Conservation (phyloP, 35 echinoderm and acorn worm species). For the Ptychodera flava region DNA sequence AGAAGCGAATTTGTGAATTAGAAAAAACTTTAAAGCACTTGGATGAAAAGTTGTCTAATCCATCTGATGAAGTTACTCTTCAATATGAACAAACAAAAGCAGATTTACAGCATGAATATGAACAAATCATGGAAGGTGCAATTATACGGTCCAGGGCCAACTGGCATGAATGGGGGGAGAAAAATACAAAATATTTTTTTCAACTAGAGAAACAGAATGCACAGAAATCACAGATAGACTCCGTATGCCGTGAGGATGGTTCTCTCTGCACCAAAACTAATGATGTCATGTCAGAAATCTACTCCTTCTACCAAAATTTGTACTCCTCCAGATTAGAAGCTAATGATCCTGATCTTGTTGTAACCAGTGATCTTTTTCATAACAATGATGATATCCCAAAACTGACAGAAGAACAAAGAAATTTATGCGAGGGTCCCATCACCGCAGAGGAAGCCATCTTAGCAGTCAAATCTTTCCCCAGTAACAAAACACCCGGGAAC, state of each 20-base stretch:
- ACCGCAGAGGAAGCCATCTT: background rate
- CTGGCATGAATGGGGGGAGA: background rate
- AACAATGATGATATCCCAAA: background rate
- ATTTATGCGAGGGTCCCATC: background rate
- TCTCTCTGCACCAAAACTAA: background rate
- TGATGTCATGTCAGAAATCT: background rate
- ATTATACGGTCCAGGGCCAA: background rate
- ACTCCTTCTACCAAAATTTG: background rate
- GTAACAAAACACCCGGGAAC: background rate
- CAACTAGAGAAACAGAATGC: background rate
- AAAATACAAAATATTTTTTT: background rate
- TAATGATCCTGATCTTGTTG: background rate
- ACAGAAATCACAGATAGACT: background rate
- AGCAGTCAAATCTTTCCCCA: background rate
- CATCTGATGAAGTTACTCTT: background rate
- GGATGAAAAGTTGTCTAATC: background rate
- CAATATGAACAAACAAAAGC: background rate
- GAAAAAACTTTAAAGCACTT: background rate
- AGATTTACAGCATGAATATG: background rate
- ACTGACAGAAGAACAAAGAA: background rate
- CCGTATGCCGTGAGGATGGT: background rate
- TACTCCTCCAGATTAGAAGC: background rate
- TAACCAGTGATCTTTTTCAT: background rate
- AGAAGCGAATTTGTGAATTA: background rate
- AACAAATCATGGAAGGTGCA: background rate